A percentile compares a stretch with the other conserved stretches of the same genome.
These are phyloP conservation scores for Gibbula magus DNA, from an alignment of 2,888 invertebrate species.

Conservation along the genomic window DNA sequence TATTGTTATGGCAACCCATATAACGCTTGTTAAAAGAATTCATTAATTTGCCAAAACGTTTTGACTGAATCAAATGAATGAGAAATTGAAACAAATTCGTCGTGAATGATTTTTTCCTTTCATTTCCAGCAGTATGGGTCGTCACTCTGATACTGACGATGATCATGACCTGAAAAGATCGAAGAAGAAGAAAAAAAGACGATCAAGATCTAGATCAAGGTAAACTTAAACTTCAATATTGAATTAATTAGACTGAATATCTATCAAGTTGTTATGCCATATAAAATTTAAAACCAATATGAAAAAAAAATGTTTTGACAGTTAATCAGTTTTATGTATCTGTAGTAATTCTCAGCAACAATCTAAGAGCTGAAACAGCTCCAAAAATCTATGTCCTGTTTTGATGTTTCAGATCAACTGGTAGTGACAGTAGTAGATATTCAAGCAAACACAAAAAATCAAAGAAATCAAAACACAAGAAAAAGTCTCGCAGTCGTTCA, in stretches of 20 bases:
- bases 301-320: too few relatives aligned
- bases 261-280: too few relatives aligned
- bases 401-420: constrained; percentile 32
- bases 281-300: too few relatives aligned
- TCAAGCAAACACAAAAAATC: constrained; percentile 57
- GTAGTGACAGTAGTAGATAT: constrained; percentile 50
- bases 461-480: constrained; percentile 51
- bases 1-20: too few relatives aligned
- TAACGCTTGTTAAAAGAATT: too few relatives aligned
- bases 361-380: not conserved
- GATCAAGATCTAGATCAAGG: constrained; percentile 52
- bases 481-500: constrained; percentile 31
- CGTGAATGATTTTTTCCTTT: not conserved
- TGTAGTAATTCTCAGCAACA: too few relatives aligned
- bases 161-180: constrained; percentile 57
- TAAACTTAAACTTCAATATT: not conserved
- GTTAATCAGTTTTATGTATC: too few relatives aligned
- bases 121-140: constrained; percentile 45
- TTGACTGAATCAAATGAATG: too few relatives aligned
- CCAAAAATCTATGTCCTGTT: not conserved
- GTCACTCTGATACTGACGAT: constrained; percentile 58
- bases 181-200: constrained; percentile 64
- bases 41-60: too few relatives aligned
- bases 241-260: too few relatives aligned
- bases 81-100: too few relatives aligned